Evolutionary conservation across 2,888 invertebrate species (phyloP), one percentile per base, ranked within the genome.

Genomic region (Caenorhabditis parvicauda): DNA sequence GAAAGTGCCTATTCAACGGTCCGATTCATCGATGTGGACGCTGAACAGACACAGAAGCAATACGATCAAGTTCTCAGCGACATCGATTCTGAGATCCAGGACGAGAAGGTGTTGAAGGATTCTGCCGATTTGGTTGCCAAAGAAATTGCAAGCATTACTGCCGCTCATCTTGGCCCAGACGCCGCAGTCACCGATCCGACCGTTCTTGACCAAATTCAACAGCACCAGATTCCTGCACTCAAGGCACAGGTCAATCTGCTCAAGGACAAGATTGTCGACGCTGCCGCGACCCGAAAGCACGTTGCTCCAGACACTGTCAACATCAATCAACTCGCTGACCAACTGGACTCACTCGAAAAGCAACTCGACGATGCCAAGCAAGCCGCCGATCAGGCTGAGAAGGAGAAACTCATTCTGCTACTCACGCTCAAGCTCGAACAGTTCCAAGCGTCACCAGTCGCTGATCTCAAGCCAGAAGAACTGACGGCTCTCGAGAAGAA

Each of bases 11-110:
- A 73, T 48, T 64, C 70, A 17, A 72, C 72, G 46, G 71, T 73
- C 22, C 70, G 74, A 49, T 75, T 75, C 64, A 58, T 69, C 46
- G 73, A 75, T 48, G 70, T 70, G 7, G 74, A 75, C 43, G 55
- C 66, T 39, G 72, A 75, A 43, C 68, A 75, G 48, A 61, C 62
- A 43, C 61, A 64, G 32, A 59, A 66, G 29, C 68, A 72, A 32
- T 70, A 62, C 53, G 71, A 71, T 39, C 66, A 68, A 37, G 53
- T 63, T 28, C 58, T 72, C 39, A 59, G 51, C 42, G 66, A 63
- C 21, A 27, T 70, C 35, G 50, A 42, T 35, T 43, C 50, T 27
- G 69, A 69, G 35, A 51, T 67, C 39, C 59, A 64, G 24, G 66
- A 67, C 45, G 66, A 69, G 38, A 53, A 64, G 43, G 56, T 68